phyloP scores from a whole-genome alignment of 2,797 vertebrate species.

The Picus viridis region DNA sequence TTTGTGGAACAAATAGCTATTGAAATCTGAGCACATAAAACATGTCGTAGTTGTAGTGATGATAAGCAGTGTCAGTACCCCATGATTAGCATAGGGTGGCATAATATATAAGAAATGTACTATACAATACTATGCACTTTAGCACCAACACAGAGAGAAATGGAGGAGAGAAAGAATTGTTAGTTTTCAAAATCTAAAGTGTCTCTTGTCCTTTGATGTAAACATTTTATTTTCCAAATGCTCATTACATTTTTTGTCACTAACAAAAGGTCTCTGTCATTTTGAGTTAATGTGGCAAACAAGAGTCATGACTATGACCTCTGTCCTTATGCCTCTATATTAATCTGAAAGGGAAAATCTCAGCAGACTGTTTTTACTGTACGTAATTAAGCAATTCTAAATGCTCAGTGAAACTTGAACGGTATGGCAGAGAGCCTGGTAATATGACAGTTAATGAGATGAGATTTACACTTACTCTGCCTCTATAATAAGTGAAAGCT shows the following conservation, averaged over 20 bases:
- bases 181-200: conserved; percentile 61
- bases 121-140: conserved; percentile 35
- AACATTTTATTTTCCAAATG: conserved; percentile 63
- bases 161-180: not conserved
- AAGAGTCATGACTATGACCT: conserved; percentile 61
- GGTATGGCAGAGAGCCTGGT: conserved; percentile 69
- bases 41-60: conserved; percentile 53
- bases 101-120: conserved; percentile 74
- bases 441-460: conserved; percentile 79
- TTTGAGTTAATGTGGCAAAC: conserved; percentile 42
- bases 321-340: conserved; percentile 48
- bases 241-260: conserved; percentile 29
- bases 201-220: conserved; percentile 46
- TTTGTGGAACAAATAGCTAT: conserved; percentile 71
- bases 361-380: conserved; percentile 76
- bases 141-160: not conserved
- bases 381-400: conserved; percentile 79
- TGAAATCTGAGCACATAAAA: conserved; percentile 69
- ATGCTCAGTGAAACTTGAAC: conserved; percentile 74
- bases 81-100: conserved; percentile 72
- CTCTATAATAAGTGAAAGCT: conserved; percentile 70
- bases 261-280: conserved; percentile 67
- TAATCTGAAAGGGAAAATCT: conserved; percentile 69
- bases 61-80: conserved; percentile 70
- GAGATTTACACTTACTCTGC: conserved; percentile 70